Percentiles rank a stretch among this genome's conserved stretches.
These are phyloP conservation scores for Chelonus formosanus DNA, from an alignment of 2,888 invertebrate genomes.

Conservation along the genomic window DNA sequence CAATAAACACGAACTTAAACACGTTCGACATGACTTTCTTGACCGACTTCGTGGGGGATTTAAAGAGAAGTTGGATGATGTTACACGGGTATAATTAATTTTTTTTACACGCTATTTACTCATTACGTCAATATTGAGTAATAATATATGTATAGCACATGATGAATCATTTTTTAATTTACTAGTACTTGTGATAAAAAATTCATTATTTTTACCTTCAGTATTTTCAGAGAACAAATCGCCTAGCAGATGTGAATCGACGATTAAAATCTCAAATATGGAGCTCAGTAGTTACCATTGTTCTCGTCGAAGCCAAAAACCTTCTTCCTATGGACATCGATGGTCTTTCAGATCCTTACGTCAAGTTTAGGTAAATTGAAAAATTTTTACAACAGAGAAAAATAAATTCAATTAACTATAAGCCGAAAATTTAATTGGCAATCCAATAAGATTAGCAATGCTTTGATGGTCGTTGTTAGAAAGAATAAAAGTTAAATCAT, in stretches of 20 bases:
- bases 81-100: slow-evolving; percentile 69
- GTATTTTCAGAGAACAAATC: slow-evolving; percentile 83
- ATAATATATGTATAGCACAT: no score
- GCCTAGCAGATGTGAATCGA: slow-evolving; percentile 82
- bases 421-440: no score
- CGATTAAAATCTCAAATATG: slow-evolving; percentile 93
- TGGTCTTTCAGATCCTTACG: slow-evolving; percentile 79
- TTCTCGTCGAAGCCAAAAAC: slow-evolving; percentile 95
- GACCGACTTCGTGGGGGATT: slow-evolving; percentile 54
- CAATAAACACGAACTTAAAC: slow-evolving; percentile 24
- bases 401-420: neutral
- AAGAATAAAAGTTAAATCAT: neutral
- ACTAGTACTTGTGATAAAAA: no score
- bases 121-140: neutral
- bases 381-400: neutral
- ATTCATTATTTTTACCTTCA: slow-evolving; percentile 63
- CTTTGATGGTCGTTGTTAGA: no score
- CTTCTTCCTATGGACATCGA: slow-evolving; percentile 88
- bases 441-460: no score
- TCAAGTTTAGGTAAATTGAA: slow-evolving; percentile 81
- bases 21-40: slow-evolving; percentile 33
- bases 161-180: no score
- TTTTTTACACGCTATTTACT: slow-evolving; percentile 69
- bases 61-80: slow-evolving; percentile 69
- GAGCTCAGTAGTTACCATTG: slow-evolving; percentile 96